Evolutionary conservation across 2,113 vertebrate genomes (phyloP).

Genomic region (Butorides virescens): DNA sequence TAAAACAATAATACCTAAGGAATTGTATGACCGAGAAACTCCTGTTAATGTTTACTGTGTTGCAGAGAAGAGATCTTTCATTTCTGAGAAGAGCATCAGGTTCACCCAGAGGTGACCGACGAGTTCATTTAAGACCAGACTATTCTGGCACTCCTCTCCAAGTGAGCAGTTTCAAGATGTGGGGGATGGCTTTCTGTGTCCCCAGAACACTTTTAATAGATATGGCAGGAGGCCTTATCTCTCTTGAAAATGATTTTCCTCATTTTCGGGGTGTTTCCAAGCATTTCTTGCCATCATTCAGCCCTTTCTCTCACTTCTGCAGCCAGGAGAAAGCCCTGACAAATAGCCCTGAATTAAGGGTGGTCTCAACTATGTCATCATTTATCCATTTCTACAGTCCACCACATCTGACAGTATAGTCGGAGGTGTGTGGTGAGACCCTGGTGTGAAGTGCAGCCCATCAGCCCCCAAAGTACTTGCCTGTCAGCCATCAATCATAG

Average conservation of each 20-base stretch:
- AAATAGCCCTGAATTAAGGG: not conserved
- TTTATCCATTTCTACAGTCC: not conserved
- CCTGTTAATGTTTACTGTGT: not conserved
- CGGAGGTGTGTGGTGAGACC: not conserved
- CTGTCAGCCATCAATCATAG: fast-evolving
- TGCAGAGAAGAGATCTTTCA: not conserved
- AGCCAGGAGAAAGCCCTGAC: not conserved
- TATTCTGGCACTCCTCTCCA: not conserved
- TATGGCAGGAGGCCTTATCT: not conserved
- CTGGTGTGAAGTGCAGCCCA: not conserved
- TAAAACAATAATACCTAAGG: not conserved
- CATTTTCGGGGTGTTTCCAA: not conserved
- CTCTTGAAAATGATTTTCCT: not conserved
- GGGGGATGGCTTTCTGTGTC: not conserved
- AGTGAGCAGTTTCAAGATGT: not conserved
- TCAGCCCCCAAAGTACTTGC: not conserved
- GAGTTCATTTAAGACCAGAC: not conserved
- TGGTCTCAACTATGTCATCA: fast-evolving
- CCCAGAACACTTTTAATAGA: not conserved
- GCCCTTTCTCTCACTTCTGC: not conserved
- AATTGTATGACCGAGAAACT: not conserved
- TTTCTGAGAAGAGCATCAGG: not conserved
- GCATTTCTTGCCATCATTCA: not conserved
- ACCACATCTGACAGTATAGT: fast-evolving
- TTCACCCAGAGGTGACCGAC: not conserved